Evolutionary conservation across 2,888 invertebrate genomes (phyloP).

Genomic region (Drosophila ezoana): DNA sequence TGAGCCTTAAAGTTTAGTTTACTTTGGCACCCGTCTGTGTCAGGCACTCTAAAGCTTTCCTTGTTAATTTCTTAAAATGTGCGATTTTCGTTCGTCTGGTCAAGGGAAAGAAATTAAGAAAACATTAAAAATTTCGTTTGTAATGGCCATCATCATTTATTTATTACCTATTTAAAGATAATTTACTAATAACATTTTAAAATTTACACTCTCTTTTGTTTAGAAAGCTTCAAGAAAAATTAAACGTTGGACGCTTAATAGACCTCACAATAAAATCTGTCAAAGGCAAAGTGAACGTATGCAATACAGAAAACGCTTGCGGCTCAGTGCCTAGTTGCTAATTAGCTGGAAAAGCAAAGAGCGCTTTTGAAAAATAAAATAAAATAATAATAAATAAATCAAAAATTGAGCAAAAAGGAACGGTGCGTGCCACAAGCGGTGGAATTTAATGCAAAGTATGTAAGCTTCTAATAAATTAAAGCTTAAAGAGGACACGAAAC

Average conservation of each 20-base stretch:
- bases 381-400: too few species aligned
- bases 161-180: not conserved
- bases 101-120: conserved; percentile 35
- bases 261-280: conserved; percentile 24
- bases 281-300: conserved; percentile 41
- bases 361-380: too few species aligned
- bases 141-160: too few species aligned
- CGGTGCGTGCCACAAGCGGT: not conserved
- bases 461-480: conserved; percentile 40
- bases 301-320: conserved; percentile 37
- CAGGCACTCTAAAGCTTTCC: conserved; percentile 5
- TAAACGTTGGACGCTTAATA: too few species aligned
- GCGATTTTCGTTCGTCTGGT: too few species aligned
- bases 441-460: conserved; percentile 48
- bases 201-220: not conserved
- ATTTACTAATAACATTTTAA: not conserved
- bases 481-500: conserved; percentile 33
- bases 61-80: too few species aligned
- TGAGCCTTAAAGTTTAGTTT: conserved; percentile 64
- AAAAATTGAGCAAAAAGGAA: too few species aligned
- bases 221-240: too few species aligned
- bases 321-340: conserved; percentile 54
- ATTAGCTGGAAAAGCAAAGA: conserved; percentile 37
- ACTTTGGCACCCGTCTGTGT: conserved; percentile 28
- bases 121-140: conserved; percentile 44